Base-by-base conservation (phyloP, 2,797 vertebrate genomes). In the Phataginus tetradactyla region DNA sequence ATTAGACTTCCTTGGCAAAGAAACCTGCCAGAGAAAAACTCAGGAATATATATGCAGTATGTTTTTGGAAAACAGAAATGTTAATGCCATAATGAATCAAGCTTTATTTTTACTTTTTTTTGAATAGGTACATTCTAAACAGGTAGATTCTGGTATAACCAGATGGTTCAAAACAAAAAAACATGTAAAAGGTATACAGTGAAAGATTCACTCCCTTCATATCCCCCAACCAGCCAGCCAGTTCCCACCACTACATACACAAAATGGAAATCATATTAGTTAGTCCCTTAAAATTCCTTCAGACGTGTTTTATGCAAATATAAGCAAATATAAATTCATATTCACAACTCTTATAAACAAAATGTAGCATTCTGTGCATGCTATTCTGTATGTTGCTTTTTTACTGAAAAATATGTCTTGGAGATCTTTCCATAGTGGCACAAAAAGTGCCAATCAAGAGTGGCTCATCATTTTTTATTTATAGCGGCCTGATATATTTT, bases 221-320 rank as follows among this genome's bases (percentile, higher is more conserved):
- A 51, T 42, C 20, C 79, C 21, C 34, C 29, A 83, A 45, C 53
- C 74, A 83, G 53, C 45, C 74, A 94, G 12, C 18, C 37, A 39
- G 17, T 55, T 75, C n/a, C 34, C 23, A 74, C 49, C 27, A n/a
- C 51, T 80, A 7, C 4, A 1, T 37, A 55, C 1, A 69, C 18
- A 57, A 74, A 69, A 77, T 61, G 79, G 79, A 97, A 71, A 81
- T 15, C 23, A 77, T 18, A 27, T 93, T 68, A 57, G 34, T 64
- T 80, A 49, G 5, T 92, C 93, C 75, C 71, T 84, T 79, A 91
- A 27, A 95, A 63, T 94, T 77, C 21, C 39, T 90, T 90, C 92
- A 97, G 94, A 95, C 97, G 94, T 95, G 96, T 80, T 68, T 91
- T 96, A 95, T 95, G 92, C 51, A 92, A 84, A 95, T 85, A n/a